phyloP scores from a whole-genome alignment of 2,888 invertebrate species.

The Lasioglossum marginatum region DNA sequence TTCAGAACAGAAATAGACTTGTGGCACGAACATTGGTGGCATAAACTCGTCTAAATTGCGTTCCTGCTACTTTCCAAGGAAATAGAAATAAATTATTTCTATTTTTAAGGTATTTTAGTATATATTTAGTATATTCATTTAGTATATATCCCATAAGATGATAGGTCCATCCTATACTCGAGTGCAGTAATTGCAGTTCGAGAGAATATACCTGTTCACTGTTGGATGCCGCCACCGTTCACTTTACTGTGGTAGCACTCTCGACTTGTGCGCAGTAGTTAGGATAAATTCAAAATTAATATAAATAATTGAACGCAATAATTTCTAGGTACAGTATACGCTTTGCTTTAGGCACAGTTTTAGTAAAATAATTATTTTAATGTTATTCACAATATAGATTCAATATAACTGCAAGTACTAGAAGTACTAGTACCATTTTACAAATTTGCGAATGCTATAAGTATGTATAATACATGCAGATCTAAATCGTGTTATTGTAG shows the following conservation, averaged over 20 bases:
- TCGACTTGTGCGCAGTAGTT: background rate
- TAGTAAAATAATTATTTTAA: background rate
- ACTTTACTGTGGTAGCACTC: background rate
- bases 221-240: background rate
- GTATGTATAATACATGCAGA: background rate
- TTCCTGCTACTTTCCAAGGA: too few relatives aligned
- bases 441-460: background rate
- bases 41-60: too few relatives aligned
- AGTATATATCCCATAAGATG: too few relatives aligned
- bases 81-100: too few relatives aligned
- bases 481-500: conserved; percentile 17
- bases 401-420: background rate
- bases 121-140: too few relatives aligned
- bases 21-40: too few relatives aligned
- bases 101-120: too few relatives aligned
- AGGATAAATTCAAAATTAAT: background rate
- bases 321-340: background rate
- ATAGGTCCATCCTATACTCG: background rate
- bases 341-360: background rate
- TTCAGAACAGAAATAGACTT: too few relatives aligned
- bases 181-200: background rate
- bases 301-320: background rate
- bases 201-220: background rate
- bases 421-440: background rate
- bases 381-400: background rate